Base-by-base conservation (phyloP, 2,797 vertebrate species). In the Mus spretus region DNA sequence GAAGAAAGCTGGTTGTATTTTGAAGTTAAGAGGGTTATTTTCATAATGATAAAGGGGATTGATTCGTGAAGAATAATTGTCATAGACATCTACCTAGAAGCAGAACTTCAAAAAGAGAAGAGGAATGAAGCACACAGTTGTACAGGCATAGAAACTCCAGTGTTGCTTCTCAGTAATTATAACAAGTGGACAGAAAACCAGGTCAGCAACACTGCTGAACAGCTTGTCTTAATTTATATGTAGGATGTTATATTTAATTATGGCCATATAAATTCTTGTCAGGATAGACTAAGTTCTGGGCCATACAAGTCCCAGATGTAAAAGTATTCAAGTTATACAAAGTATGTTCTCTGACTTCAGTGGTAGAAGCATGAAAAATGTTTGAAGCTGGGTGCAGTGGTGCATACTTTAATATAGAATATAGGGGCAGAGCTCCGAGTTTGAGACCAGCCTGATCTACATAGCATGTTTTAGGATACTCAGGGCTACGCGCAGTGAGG, bases 81-180 rank as follows among this genome's bases (percentile, higher is more conserved):
- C 47, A 84, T 75, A 94, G 91, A 67, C 7, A n/a, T 87, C 65
- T 85, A 0, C 24, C 15, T 90, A 59, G 67, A 89, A 93, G 81
- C 15, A 79, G 37, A 96, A 82, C 28, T 86, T 97, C 40, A 24
- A 61, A 28, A 93, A 95, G 63, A 91, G 91, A 96, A 94, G 92
- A 47, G 24, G 19, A 77, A 0, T 50, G 87, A 74, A 93, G 77
- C 4, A 94, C 22, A 65, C 6, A 94, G 40, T 80, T 83, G 40
- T 44, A 4, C 24, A 59, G 6, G 89, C 59, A 86, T 59, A 78
- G 61, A 86, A 4, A 79, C 88, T 77, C 75, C 50, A 75, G 0
- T 28, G 53, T 37, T 95, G 34, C 80, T 24, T 90, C 14, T 87
- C 28, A 81, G 26, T 94, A 93, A 91, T 90, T 92, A 79, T 34